Conservation (phyloP, 2,113 vertebrate genomes). For the Ammodytes dubius region DNA sequence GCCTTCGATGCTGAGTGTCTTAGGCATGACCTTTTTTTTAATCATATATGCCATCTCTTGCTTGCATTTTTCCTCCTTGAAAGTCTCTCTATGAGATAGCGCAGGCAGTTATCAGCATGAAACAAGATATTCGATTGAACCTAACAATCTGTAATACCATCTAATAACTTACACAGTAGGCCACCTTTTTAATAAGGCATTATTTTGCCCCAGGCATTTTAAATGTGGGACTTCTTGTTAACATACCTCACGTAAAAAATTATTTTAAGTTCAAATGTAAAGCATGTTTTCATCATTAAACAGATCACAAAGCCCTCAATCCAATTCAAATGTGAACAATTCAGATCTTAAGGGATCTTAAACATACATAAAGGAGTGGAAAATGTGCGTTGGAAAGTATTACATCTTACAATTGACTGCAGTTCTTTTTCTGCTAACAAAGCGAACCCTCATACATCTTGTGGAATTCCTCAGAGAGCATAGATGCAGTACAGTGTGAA, state of each 20-base stretch:
- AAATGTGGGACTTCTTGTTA: not conserved
- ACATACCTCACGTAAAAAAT: not conserved
- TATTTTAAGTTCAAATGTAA: not conserved
- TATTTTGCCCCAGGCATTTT: not conserved
- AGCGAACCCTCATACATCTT: conserved; percentile 32
- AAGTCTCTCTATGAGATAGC: not conserved
- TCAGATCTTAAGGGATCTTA: not conserved
- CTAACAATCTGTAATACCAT: not conserved
- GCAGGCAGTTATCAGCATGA: not conserved
- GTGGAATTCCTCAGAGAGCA: conserved; percentile 30
- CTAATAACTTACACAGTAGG: not conserved
- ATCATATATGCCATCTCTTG: conserved; percentile 10
- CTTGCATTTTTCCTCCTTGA: conserved; percentile 32
- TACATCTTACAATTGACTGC: conserved; percentile 29
- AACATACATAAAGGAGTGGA: not conserved
- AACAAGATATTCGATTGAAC: not conserved
- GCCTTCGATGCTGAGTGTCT: conserved; percentile 7
- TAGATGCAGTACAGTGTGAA: conserved; percentile 27
- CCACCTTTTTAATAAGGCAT: conserved; percentile 24
- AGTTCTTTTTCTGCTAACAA: conserved; percentile 17
- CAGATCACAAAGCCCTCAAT: not conserved
- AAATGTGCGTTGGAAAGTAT: conserved; percentile 11
- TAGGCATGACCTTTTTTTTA: conserved; percentile 2
- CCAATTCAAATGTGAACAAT: not conserved
- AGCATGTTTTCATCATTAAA: conserved; percentile 9